Conservation (phyloP, 2,113 vertebrate genomes). For the Spermophilus dauricus region DNA sequence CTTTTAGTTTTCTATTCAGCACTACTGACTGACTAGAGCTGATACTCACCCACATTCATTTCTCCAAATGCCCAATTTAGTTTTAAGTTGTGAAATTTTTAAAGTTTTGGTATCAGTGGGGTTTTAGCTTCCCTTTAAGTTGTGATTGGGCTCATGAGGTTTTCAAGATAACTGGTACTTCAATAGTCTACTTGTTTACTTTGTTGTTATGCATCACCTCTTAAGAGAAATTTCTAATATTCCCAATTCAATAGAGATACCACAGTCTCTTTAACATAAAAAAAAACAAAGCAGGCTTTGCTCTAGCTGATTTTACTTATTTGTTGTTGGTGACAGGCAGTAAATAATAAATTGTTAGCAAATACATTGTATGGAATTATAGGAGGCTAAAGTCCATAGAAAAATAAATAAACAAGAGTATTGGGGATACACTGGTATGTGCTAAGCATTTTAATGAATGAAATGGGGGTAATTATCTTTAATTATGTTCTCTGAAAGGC, state of each 20-base stretch:
- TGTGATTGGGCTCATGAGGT: background rate
- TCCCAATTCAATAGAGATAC: background rate
- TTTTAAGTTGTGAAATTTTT: conserved; percentile 64
- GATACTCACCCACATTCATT: conserved; percentile 41
- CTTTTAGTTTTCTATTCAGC: conserved; percentile 53
- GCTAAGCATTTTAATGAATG: background rate
- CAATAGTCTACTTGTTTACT: background rate
- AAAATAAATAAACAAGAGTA: background rate
- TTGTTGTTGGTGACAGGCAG: background rate
- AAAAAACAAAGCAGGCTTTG: background rate
- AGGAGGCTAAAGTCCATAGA: background rate
- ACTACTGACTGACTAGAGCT: conserved; percentile 49
- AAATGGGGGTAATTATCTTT: background rate
- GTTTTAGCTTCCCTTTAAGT: accelerated
- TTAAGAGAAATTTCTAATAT: background rate
- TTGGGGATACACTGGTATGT: background rate
- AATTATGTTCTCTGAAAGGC: background rate
- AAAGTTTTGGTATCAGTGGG: conserved; percentile 7
- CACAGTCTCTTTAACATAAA: background rate
- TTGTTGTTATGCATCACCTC: background rate
- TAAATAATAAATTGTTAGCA: background rate
- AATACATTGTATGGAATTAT: background rate
- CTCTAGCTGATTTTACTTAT: background rate
- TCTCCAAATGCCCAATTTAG: conserved; percentile 65
- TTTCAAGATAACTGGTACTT: background rate